phyloP scores from a whole-genome alignment of 1,140 invertebrate species.

The Halyomorpha halys region DNA sequence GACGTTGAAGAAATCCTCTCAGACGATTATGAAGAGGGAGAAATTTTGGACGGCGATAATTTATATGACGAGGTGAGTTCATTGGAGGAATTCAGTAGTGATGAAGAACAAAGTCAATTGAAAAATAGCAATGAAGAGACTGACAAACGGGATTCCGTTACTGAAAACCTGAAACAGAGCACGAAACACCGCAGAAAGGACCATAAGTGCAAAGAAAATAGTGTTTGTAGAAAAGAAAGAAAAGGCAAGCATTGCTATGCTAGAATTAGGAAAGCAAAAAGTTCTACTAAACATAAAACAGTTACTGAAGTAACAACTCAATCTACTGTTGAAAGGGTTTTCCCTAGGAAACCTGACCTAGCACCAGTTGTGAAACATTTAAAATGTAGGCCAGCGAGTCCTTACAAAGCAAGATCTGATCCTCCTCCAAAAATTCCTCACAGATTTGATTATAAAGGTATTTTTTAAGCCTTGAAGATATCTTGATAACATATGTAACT shows the following conservation, averaged over 20 bases:
- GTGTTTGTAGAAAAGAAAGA: conserved; percentile 20
- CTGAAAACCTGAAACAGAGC: background rate
- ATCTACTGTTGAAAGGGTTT: background rate
- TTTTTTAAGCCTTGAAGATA: background rate
- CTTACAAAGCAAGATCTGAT: background rate
- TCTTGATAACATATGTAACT: too few species aligned
- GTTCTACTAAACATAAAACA: conserved; percentile 3
- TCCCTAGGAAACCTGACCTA: background rate
- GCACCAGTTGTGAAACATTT: background rate
- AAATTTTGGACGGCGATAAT: conserved; percentile 22
- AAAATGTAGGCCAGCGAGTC: too few species aligned
- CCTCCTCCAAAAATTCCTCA: background rate
- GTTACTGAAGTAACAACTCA: background rate
- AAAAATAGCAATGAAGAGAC: background rate
- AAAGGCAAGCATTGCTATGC: conserved; percentile 23
- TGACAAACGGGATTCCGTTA: background rate
- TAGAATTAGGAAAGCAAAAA: conserved; percentile 15
- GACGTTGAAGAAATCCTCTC: conserved; percentile 20
- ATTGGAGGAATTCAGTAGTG: conserved; percentile 17
- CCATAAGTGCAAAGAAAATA: conserved; percentile 19
- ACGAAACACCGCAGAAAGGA: conserved; percentile 16
- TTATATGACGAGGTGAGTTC: conserved; percentile 23
- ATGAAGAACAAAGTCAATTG: background rate
- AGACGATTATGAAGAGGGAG: conserved; percentile 24
- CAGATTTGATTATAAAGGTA: conserved; percentile 6